Evolutionary conservation across 2,888 invertebrate species (phyloP), one percentile per base, ranked within the genome.

Genomic region (Nezara viridula): DNA sequence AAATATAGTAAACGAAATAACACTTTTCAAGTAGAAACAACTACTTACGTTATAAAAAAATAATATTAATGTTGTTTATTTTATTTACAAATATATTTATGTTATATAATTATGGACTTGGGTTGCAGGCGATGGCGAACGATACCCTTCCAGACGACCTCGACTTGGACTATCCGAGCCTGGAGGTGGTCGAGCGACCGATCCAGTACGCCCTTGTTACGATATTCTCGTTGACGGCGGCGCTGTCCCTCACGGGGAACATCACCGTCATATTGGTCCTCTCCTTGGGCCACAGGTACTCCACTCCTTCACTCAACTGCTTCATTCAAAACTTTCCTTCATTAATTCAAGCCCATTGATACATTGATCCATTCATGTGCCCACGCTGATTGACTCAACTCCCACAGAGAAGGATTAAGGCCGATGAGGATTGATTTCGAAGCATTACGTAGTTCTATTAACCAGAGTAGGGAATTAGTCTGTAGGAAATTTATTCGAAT

Each of bases 241-340:
- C 93, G 6, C 91, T 93, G 44, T 93, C 94, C 16, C 92, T 94
- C 10, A 91, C 92, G 6, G 94, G 94, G 10, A 94, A 94, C 91
- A 91, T 92, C 5, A 92, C 93, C 21, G 94, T 93, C 44, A 93
- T 94, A 89, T 90, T 93, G 24, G 93, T 94, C 14, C 93, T 94
- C 86, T 91, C 92, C 0, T 91, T 92, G 21, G 94, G 94, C 21
- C 92, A 92, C 89, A 91, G 92, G 91, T 93, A 91, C 89, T 10
- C 52, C 27, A 9, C n/a, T 27, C n/a, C n/a, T 1, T 9, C n/a
- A n/a, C 9, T 9, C 14, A 60, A 2, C 60, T 27, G 66, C n/a
- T 37, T 73, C 66, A 6, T 37, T 73, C 10, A 73, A 19, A 2
- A 37, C 19, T 73, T 37, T 0, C 0, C 32, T 21, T 27, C 5